Percentiles rank a stretch among this genome's conserved stretches.
Conservation (phyloP, 2,797 vertebrate species). For the Triplophysa bombifrons region DNA sequence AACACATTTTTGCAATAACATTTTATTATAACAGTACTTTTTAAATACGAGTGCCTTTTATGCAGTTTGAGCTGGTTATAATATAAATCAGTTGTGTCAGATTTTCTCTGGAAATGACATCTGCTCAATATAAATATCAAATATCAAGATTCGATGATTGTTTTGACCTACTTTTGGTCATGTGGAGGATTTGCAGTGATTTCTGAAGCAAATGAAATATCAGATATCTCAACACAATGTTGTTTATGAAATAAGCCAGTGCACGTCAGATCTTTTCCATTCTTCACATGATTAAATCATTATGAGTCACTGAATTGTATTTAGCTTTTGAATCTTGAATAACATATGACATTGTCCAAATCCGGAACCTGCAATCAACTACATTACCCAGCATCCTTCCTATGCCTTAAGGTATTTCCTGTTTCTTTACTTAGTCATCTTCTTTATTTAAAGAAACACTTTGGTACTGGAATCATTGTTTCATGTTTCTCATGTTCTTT, state of each 20-base stretch:
- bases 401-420: constrained; percentile 47
- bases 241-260: background rate
- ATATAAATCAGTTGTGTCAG: background rate
- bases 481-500: too few relatives aligned
- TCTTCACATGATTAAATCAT: constrained; percentile 54
- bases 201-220: background rate
- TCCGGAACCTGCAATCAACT: constrained; percentile 50
- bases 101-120: background rate
- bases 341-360: constrained; percentile 50
- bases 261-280: background rate
- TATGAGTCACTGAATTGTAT: constrained; percentile 49
- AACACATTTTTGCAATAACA: background rate
- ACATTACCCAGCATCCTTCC: constrained; percentile 59
- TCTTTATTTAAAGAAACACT: constrained; percentile 22
- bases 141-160: background rate
- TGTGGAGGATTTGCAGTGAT: background rate
- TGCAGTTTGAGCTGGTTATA: background rate
- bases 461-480: background rate
- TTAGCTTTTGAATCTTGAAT: constrained; percentile 14
- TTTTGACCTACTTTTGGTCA: background rate
- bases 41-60: background rate
- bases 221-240: background rate
- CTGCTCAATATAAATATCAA: background rate
- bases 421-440: constrained; percentile 28
- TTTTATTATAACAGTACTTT: background rate